phyloP scores from a whole-genome alignment of 2,888 invertebrate species.

The Hypercompe scribonia region DNA sequence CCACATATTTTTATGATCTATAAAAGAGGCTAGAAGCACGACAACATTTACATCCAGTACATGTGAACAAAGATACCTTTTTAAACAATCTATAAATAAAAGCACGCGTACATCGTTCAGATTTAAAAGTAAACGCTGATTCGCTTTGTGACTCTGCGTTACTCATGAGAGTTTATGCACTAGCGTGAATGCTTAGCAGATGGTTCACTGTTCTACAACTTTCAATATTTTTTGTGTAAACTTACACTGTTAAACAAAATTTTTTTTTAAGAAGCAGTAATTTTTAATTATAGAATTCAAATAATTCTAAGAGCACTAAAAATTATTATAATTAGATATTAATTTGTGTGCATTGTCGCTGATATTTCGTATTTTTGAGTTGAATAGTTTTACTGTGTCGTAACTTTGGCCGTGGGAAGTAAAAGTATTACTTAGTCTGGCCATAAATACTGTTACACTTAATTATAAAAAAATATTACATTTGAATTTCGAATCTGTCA shows the following conservation, averaged over 20 bases:
- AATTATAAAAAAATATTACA: too few relatives aligned
- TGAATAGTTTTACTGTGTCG: not conserved
- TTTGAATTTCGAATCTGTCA: too few relatives aligned
- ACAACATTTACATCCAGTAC: not conserved
- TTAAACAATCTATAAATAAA: constrained; percentile 21
- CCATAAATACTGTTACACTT: too few relatives aligned
- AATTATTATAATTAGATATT: not conserved
- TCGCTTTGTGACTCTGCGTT: constrained; percentile 46
- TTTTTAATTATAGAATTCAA: too few relatives aligned
- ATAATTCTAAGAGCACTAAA: too few relatives aligned
- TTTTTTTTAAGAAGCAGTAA: too few relatives aligned
- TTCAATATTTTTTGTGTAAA: not conserved
- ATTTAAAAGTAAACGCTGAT: constrained; percentile 43
- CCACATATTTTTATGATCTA: too few relatives aligned
- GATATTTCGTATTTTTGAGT: not conserved
- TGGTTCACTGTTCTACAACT: constrained; percentile 43
- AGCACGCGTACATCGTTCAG: constrained; percentile 25
- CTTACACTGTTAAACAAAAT: not conserved
- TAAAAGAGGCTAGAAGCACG: not conserved
- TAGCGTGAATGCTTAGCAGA: constrained; percentile 41
- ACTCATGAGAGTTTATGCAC: constrained; percentile 52
- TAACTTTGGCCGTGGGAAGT: too few relatives aligned
- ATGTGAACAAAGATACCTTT: not conserved
- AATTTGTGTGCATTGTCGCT: not conserved
- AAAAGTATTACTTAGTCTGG: too few relatives aligned